Base-by-base conservation (phyloP, 2,888 invertebrate genomes). In the Drosophila ustulata region DNA sequence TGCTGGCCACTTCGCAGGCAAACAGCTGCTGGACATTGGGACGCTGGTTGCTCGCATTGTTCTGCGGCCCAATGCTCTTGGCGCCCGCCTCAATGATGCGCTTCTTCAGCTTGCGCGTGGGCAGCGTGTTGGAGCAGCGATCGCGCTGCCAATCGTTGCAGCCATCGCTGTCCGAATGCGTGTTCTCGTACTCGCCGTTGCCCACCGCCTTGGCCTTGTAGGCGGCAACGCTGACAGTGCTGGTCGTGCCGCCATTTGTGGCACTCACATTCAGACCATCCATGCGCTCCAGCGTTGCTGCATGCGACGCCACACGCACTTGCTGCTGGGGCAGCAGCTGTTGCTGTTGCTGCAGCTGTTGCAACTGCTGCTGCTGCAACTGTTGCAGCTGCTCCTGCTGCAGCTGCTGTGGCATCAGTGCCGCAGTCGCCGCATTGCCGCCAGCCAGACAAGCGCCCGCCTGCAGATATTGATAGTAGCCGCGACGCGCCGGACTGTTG, bases 401-500 rank as follows among this genome's bases (percentile, higher is more conserved):
- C 43, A 62, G 41, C 34, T 80, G 73, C 30, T 72, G 71, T 18
- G 83, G 71, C 63, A 79, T 61, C 0, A 82, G 51, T 0, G 65
- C 52, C 1, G 68, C 37, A 0, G 53, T 53, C 71, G 69, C 74
- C 61, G 72, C 87, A 80, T 69, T 87, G 57, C 76, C 78, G 6
- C 70, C 63, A 45, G 72, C 59, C 49, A 74, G 66, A 23, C 82
- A 84, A 0, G 75, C 74, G 3, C 79, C 74, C 6, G 89, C 89
- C 58, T 90, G 90, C 34, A 91, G 78, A 66, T 90, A 89, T 67
- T 92, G 92, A 77, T 92, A 92, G 58, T 92, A 91, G 3, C 93
- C 93, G 41, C 95, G 92, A 68, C 95, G 91, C 0, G 95, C 95
- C 0, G 95, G 95, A 74, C 94, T 95, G 80, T 96, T 96, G 39